Evolutionary conservation across 2,888 invertebrate genomes (phyloP).

Genomic region (Syrista parreyssii): DNA sequence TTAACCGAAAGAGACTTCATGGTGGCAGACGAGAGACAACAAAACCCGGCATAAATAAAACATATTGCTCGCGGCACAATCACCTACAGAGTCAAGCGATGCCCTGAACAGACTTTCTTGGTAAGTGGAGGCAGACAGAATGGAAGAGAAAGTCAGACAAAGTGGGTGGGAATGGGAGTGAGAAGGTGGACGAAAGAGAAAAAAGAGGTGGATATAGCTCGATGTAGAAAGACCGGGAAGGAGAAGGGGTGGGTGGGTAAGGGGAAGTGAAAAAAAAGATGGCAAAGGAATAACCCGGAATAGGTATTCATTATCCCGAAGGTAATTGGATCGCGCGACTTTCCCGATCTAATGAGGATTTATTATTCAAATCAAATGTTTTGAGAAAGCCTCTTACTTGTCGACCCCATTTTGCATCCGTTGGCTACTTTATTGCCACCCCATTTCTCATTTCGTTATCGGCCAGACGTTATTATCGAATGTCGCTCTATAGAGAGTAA

Average conservation of each 20-base stretch:
- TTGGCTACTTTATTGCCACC: not conserved
- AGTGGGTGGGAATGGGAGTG: conserved; percentile 1
- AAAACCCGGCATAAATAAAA: conserved; percentile 45
- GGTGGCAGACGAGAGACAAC: conserved; percentile 23
- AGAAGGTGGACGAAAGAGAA: conserved; percentile 7
- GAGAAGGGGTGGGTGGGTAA: not conserved
- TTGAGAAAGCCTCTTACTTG: conserved; percentile 41
- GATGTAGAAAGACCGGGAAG: conserved; percentile 12
- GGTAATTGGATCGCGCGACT: conserved; percentile 55
- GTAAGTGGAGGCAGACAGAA: conserved; percentile 16
- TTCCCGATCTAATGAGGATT: conserved; percentile 52
- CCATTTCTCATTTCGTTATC: not conserved
- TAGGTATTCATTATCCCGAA: conserved; percentile 51
- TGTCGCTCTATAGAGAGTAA: not conserved
- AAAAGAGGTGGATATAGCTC: not conserved
- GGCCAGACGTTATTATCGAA: not conserved
- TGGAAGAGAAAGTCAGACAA: conserved; percentile 13
- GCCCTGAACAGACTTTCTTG: not conserved
- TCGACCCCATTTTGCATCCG: not conserved
- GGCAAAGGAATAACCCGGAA: conserved; percentile 36
- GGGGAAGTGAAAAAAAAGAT: conserved; percentile 24
- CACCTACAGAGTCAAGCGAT: conserved; percentile 24
- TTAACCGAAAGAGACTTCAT: conserved; percentile 31
- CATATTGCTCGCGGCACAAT: conserved; percentile 45
- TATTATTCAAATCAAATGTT: conserved; percentile 54